phyloP scores from a whole-genome alignment of 2,797 vertebrate species.

The Chrysocyon brachyurus region DNA sequence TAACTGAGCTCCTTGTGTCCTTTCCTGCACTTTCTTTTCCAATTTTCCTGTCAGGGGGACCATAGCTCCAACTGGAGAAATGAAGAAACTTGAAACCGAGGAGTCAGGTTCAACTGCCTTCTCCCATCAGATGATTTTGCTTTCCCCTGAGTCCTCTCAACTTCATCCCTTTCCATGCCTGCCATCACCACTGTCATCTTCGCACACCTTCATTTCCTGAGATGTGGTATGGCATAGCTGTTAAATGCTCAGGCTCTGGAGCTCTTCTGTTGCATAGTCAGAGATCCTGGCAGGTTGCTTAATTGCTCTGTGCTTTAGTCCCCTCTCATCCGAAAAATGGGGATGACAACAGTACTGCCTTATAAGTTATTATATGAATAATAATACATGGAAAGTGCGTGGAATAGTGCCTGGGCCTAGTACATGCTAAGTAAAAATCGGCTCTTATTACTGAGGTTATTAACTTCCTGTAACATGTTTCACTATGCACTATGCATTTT shows the following conservation, averaged over 20 bases:
- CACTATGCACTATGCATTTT: not conserved
- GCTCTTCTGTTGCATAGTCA: not conserved
- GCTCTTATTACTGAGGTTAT: not conserved
- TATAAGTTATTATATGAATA: not conserved
- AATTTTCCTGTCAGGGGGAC: not conserved
- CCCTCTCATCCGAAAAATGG: not conserved
- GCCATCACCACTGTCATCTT: not conserved
- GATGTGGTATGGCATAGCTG: not conserved
- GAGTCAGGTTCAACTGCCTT: not conserved
- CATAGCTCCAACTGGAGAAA: not conserved
- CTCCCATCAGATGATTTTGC: not conserved
- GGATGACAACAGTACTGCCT: not conserved
- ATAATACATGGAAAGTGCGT: not conserved
- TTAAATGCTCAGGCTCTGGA: not conserved
- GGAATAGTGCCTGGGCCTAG: not conserved
- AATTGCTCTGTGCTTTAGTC: constrained; percentile 4
- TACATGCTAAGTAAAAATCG: constrained; percentile 6
- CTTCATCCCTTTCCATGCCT: not conserved
- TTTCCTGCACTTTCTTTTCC: not conserved
- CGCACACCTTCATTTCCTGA: not conserved
- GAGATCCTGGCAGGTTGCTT: not conserved
- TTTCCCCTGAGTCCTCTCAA: not conserved
- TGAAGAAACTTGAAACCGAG: not conserved
- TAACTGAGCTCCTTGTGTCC: not conserved
- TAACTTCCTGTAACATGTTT: not conserved